phyloP scores from a whole-genome alignment of 2,888 invertebrate genomes.

The Macrosoma leucophasiata region DNA sequence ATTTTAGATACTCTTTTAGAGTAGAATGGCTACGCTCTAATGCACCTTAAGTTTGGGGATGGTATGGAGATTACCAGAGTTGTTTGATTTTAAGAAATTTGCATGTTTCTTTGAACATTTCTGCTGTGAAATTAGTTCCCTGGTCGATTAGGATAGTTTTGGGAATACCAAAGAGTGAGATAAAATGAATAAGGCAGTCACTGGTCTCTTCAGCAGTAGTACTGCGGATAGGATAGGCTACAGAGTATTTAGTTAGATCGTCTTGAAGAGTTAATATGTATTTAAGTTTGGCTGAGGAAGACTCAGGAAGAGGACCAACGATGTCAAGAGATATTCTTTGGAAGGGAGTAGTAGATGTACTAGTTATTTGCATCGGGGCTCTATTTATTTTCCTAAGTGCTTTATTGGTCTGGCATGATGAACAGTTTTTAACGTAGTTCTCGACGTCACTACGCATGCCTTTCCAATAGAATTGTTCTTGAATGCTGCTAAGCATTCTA shows the following conservation, averaged over 20 bases:
- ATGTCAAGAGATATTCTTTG: conserved; percentile 18
- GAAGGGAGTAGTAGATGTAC: conserved; percentile 16
- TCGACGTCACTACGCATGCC: conserved; percentile 22
- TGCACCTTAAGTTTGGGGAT: conserved; percentile 25
- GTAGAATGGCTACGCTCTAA: conserved; percentile 28
- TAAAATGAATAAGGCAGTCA: conserved; percentile 24
- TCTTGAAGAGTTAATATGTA: conserved; percentile 26
- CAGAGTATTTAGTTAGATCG: conserved; percentile 27
- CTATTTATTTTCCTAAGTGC: conserved; percentile 17
- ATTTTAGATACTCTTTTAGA: conserved; percentile 29
- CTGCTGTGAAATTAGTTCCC: conserved; percentile 12
- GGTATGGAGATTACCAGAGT: conserved; percentile 16
- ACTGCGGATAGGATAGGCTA: conserved; percentile 23
- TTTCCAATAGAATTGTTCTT: conserved; percentile 24
- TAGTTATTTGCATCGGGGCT: conserved; percentile 23
- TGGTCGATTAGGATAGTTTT: conserved; percentile 24
- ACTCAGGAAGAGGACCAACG: conserved; percentile 22
- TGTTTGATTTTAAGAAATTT: conserved; percentile 14
- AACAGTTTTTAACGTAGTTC: conserved; percentile 14
- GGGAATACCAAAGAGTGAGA: conserved; percentile 24
- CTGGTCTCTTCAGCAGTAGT: conserved; percentile 23
- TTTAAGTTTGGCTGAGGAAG: conserved; percentile 17
- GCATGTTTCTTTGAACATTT: conserved; percentile 10
- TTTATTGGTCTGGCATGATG: conserved; percentile 21
- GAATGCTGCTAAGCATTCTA: conserved; percentile 20